A percentile compares a stretch with the other conserved stretches of the same genome.
Conservation (phyloP, 2,113 vertebrate genomes). For the Strigops habroptila region DNA sequence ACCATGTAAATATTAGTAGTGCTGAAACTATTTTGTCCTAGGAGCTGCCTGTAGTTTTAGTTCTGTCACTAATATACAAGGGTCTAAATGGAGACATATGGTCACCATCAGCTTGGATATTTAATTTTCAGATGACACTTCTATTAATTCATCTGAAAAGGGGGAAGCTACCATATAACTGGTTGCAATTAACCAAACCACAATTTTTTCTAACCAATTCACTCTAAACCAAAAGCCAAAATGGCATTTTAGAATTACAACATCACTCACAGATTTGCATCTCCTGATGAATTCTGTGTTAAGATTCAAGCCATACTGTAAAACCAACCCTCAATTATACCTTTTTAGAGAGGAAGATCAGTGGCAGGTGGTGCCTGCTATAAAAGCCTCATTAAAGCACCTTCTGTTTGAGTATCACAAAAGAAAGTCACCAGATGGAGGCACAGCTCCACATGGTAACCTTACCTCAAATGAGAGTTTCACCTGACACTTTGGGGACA, state of each 20-base stretch:
- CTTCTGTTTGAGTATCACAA: slow-evolving; percentile 80
- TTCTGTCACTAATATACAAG: slow-evolving; percentile 34
- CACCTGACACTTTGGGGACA: slow-evolving; percentile 74
- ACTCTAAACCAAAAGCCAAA: slow-evolving; percentile 69
- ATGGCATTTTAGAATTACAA: slow-evolving; percentile 71
- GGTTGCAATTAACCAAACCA: slow-evolving; percentile 73
- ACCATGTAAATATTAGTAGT: slow-evolving; percentile 17
- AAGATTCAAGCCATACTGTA: slow-evolving; percentile 71
- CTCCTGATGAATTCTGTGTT: slow-evolving; percentile 75
- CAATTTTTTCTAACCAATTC: slow-evolving; percentile 70
- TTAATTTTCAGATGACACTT: slow-evolving; percentile 75
- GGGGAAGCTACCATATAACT: slow-evolving; percentile 69
- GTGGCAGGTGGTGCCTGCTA: slow-evolving; percentile 77
- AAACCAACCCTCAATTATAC: slow-evolving; percentile 76
- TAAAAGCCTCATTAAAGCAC: slow-evolving; percentile 83
- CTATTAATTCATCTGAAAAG: slow-evolving; percentile 72
- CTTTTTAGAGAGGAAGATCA: slow-evolving; percentile 75
- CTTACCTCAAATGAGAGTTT: slow-evolving; percentile 76
- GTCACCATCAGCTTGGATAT: slow-evolving; percentile 71
- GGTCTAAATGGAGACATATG: slow-evolving; percentile 71
- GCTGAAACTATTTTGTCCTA: slow-evolving; percentile 42
- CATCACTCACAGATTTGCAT: slow-evolving; percentile 69
- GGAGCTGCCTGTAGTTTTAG: slow-evolving; percentile 42
- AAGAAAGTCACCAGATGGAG: slow-evolving; percentile 80
- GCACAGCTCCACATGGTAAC: slow-evolving; percentile 73